Percentiles rank a stretch among this genome's conserved stretches.
Evolutionary conservation across 2,113 vertebrate species (phyloP).

Genomic region (Anarhynchus alexandrinus): DNA sequence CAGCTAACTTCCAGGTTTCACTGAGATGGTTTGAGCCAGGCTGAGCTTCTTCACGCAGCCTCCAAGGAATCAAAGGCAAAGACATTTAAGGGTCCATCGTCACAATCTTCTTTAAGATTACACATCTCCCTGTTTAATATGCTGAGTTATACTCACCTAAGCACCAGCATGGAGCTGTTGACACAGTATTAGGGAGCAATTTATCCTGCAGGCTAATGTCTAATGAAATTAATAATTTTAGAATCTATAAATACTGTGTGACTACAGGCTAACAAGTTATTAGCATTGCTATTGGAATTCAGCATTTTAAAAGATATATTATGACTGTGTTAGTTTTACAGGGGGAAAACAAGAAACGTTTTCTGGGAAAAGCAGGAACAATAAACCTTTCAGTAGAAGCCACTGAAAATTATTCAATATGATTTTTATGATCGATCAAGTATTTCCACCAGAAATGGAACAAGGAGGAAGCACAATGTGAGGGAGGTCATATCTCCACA

Average conservation of each 20-base stretch:
- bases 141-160: neutral
- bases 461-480: neutral
- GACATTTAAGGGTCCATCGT: neutral
- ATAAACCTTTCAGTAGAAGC: neutral
- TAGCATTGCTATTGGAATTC: neutral
- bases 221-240: conserved; percentile 26
- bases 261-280: conserved; percentile 22
- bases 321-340: neutral
- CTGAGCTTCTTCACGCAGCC: neutral
- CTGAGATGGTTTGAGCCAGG: neutral
- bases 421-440: neutral
- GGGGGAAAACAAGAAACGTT: neutral
- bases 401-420: neutral
- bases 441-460: neutral
- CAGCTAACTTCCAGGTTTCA: neutral
- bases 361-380: neutral
- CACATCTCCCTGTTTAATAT: neutral
- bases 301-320: neutral
- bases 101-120: neutral
- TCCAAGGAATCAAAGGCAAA: conserved; percentile 3
- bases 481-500: neutral
- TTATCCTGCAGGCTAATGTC: conserved; percentile 26
- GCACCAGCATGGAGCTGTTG: neutral
- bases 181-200: neutral
- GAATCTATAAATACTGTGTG: conserved; percentile 50